Conservation (phyloP, 2,113 vertebrate genomes). For the Girardinichthys multiradiatus region DNA sequence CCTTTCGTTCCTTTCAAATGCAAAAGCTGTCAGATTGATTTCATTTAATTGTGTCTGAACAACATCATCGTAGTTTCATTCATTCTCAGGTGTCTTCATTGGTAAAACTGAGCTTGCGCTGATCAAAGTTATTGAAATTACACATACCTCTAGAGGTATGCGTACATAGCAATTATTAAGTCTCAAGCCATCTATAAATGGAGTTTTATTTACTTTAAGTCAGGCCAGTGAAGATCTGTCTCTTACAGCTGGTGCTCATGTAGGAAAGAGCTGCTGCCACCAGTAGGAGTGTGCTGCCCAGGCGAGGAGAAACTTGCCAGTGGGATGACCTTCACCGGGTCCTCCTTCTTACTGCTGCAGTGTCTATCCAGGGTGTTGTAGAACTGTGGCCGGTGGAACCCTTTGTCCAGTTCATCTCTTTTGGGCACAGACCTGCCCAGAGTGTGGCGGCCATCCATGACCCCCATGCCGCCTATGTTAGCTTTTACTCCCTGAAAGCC, state of each 20-base stretch:
- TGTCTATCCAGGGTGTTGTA: conserved; percentile 92
- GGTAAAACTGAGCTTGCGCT: conserved; percentile 48
- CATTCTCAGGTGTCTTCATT: conserved; percentile 37
- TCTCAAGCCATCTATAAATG: conserved; percentile 37
- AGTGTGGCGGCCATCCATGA: conserved; percentile 84
- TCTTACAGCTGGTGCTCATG: conserved; percentile 90
- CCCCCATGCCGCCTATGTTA: conserved; percentile 75
- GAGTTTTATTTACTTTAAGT: conserved; percentile 42
- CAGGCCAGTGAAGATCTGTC: conserved; percentile 41
- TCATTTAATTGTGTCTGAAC: conserved; percentile 28
- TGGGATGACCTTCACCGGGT: conserved; percentile 90
- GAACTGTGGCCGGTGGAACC: conserved; percentile 85
- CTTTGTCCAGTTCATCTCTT: conserved; percentile 89
- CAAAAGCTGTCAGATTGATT: conserved; percentile 46
- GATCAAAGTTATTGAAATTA: conserved; percentile 43
- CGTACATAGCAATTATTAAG: conserved; percentile 46
- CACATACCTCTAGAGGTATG: conserved; percentile 46
- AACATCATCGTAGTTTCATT: conserved; percentile 29
- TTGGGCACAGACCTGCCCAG: conserved; percentile 88
- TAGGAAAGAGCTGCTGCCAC: conserved; percentile 75
- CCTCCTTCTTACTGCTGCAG: conserved; percentile 83
- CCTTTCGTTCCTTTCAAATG: conserved; percentile 32
- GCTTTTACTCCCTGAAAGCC: conserved; percentile 83
- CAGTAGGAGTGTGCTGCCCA: conserved; percentile 73
- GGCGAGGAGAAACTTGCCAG: conserved; percentile 87